Base-by-base conservation (phyloP, 2,797 vertebrate genomes). In the Oryzias sinensis region DNA sequence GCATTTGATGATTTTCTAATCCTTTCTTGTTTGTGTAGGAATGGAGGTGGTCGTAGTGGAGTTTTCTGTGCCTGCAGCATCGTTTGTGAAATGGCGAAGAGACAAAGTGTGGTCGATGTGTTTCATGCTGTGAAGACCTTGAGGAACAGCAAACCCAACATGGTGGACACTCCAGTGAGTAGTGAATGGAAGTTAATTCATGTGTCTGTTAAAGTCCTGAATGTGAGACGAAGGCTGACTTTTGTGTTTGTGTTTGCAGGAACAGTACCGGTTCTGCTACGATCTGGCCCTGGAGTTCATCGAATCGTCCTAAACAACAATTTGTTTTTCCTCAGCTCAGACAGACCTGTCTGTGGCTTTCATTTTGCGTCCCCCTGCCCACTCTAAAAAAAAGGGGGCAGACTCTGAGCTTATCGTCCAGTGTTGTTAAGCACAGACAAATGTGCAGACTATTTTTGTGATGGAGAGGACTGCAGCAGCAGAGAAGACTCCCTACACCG, bases 261-360 rank as follows among this genome's bases (percentile, higher is more conserved):
- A 99, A 65, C 97, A 99, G 75, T 99, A 99, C 76, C 94, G 97
- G 42, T 99, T 99, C 91, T 97, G 95, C 88, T 99, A 98, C 0
- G 97, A 99, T 40, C 93, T 99, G 54, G 93, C 95, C 0, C 81
- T 98, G 90, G 97, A 99, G 83, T 99, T 96, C 83, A 92, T 98
- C 58, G 97, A 99, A 75, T 95, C 95, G 1, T 97, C 96, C 4
- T 98, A 98, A 90, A 88, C 74, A 6, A 16, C 45, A 51, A 37
- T 77, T 68, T 68, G 74, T 70, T 76, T 73, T 65, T 1, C 62
- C 79, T 76, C 62, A 62, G 60, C 59, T 73, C 69, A 43, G 7
- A 33, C 65, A 59, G 59, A 69, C 67, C 43, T 13, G 66, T 65
- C 66, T 76, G 74, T 77, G 70, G 74, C 80, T 71, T 73, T 63